Evolutionary conservation across 2,113 vertebrate genomes (phyloP).

Genomic region (Nerophis ophidion): DNA sequence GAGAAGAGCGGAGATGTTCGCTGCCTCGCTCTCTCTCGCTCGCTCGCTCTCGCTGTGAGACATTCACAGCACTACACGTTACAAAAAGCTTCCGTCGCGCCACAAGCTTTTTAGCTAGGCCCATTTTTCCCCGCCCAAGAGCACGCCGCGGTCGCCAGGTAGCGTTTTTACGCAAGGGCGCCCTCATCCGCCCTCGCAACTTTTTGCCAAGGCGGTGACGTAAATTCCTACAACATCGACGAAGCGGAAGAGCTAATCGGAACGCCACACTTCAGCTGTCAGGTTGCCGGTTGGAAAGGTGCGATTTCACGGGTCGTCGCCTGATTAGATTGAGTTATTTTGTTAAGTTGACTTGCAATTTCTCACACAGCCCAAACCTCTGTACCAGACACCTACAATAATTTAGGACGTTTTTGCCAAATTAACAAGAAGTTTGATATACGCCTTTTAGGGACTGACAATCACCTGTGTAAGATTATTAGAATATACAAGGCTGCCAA

Average conservation of each 20-base stretch:
- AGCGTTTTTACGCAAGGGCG: background rate
- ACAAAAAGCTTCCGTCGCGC: slow-evolving; percentile 28
- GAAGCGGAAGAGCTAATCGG: background rate
- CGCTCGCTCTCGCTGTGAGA: slow-evolving; percentile 45
- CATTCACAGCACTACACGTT: slow-evolving; percentile 17
- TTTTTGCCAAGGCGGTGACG: background rate
- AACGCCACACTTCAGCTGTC: background rate
- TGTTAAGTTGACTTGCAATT: too few species aligned
- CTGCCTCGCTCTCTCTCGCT: slow-evolving; percentile 34
- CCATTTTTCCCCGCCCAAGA: slow-evolving; percentile 3
- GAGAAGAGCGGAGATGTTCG: slow-evolving; percentile 56
- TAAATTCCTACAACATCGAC: background rate
- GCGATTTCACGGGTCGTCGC: background rate
- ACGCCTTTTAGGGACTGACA: too few species aligned
- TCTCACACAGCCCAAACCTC: too few species aligned
- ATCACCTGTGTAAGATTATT: too few species aligned
- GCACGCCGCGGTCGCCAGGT: background rate
- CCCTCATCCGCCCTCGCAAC: background rate
- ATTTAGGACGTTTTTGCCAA: too few species aligned
- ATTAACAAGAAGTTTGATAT: too few species aligned
- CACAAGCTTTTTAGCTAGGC: slow-evolving; percentile 35
- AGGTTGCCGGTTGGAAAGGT: background rate
- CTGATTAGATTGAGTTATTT: too few species aligned
- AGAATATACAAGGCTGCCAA: too few species aligned
- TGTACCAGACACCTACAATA: too few species aligned